These are phyloP conservation scores for Datnioides undecimradiatus DNA, from an alignment of 2,113 vertebrate genomes.

Conservation along the genomic window DNA sequence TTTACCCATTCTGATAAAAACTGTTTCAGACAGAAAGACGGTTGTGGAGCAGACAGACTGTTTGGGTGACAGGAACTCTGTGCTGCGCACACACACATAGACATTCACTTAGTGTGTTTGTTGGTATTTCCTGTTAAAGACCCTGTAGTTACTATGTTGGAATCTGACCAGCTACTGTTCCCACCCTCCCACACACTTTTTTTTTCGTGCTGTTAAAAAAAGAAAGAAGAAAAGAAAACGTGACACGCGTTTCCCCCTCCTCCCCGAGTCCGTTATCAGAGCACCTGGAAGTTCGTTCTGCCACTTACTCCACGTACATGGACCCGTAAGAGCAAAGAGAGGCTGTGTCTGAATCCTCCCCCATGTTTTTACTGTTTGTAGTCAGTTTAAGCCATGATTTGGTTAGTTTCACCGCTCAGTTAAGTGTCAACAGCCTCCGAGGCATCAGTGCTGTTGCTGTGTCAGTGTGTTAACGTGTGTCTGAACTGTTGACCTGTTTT, in stretches of 20 bases:
- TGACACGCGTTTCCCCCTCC: neutral
- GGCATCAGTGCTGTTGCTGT: too few relatives aligned
- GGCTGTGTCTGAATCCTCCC: neutral
- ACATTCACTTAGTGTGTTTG: conserved; percentile 58
- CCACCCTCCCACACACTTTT: conserved; percentile 51
- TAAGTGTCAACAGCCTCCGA: too few relatives aligned
- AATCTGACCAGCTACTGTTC: conserved; percentile 64
- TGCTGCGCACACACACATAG: conserved; percentile 15
- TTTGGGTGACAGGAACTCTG: conserved; percentile 54
- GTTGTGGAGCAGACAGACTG: conserved; percentile 35
- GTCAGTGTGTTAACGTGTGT: neutral
- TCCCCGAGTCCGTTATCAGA: neutral
- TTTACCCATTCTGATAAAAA: conserved; percentile 32
- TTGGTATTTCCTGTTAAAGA: conserved; percentile 74
- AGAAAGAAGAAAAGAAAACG: too few relatives aligned
- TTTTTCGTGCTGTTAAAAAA: too few relatives aligned
- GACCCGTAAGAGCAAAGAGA: neutral
- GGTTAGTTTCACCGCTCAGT: too few relatives aligned
- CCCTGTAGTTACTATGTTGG: conserved; percentile 65
- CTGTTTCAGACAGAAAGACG: conserved; percentile 45
- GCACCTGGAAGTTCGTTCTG: neutral
- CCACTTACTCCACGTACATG: neutral
- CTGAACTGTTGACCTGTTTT: neutral
- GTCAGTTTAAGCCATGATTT: neutral
- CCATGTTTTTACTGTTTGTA: neutral